Percentiles rank a stretch among this genome's conserved stretches.
phyloP scores from a whole-genome alignment of 2,888 invertebrate species.

The Meta bourneti region DNA sequence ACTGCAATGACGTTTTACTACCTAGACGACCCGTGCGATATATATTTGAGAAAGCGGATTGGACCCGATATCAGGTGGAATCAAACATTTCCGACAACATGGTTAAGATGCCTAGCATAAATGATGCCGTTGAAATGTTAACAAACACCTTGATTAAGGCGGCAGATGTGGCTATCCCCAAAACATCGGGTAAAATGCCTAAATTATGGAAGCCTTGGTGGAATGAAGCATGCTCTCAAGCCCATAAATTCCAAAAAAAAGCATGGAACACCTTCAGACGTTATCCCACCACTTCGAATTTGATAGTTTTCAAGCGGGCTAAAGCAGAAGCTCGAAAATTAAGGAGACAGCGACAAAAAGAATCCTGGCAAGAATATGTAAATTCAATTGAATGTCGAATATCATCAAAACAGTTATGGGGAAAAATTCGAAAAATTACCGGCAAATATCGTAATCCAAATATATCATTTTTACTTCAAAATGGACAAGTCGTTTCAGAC shows the following conservation, averaged over 20 bases:
- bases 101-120: background rate
- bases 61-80: background rate
- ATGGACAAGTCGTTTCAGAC: background rate
- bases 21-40: background rate
- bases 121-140: background rate
- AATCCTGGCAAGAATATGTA: too few relatives aligned
- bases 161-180: background rate
- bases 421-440: background rate
- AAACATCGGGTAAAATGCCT: background rate
- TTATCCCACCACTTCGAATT: background rate
- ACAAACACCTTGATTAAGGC: background rate
- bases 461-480: background rate
- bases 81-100: background rate
- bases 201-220: constrained; percentile 9
- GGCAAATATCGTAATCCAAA: background rate
- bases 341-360: background rate
- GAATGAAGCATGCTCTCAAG: background rate
- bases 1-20: background rate
- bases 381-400: too few relatives aligned
- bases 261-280: background rate
- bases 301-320: background rate
- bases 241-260: background rate
- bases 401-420: too few relatives aligned
- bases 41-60: background rate
- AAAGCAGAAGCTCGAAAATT: background rate